phyloP scores from a whole-genome alignment of 2,113 vertebrate species.

The Triplophysa rosa region DNA sequence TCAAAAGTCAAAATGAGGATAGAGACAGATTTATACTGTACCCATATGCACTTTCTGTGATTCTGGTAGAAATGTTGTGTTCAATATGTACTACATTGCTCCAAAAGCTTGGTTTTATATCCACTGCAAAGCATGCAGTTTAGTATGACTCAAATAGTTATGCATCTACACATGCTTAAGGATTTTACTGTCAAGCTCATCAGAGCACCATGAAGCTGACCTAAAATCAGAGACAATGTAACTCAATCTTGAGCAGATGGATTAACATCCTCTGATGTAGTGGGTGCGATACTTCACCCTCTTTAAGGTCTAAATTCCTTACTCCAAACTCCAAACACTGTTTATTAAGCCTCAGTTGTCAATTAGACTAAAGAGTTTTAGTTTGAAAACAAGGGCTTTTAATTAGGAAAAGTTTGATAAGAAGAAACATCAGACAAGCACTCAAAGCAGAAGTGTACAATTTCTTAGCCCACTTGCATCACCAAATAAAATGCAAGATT shows the following conservation, averaged over 20 bases:
- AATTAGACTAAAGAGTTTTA: conserved; percentile 13
- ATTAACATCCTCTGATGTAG: conserved; percentile 38
- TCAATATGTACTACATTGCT: background rate
- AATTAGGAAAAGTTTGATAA: background rate
- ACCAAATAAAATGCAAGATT: background rate
- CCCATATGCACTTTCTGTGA: no score
- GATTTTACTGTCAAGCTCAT: conserved; percentile 35
- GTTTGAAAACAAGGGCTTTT: conserved; percentile 13
- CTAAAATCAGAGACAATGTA: background rate
- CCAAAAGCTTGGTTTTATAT: conserved; percentile 29
- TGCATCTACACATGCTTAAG: conserved; percentile 19
- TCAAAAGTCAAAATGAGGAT: no score
- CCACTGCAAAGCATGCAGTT: conserved; percentile 26
- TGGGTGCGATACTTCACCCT: conserved; percentile 19
- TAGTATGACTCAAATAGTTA: conserved; percentile 42
- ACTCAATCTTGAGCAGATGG: background rate
- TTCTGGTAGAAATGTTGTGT: background rate
- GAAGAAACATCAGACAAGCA: background rate
- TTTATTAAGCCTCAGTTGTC: background rate
- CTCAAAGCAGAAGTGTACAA: background rate
- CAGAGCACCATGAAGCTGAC: conserved; percentile 13
- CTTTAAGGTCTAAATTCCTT: conserved; percentile 42
- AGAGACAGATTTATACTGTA: no score
- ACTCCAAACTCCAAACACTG: conserved; percentile 14
- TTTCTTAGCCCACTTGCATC: no score